These are phyloP conservation scores for Aradophagus sp. DNA, from an alignment of 1,140 invertebrate species.

Conservation along the genomic window DNA sequence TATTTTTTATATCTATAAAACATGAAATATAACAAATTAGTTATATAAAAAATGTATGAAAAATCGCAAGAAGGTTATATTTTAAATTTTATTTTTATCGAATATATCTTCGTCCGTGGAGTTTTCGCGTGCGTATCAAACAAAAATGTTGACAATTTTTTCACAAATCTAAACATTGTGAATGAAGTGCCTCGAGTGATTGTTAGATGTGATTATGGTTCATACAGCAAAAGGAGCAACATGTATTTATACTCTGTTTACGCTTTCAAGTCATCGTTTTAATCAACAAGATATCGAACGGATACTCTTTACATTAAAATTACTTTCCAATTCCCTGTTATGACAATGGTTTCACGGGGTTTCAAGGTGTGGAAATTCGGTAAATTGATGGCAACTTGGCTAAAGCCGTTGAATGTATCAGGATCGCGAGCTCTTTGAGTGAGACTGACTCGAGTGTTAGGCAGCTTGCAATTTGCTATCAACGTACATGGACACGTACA, in stretches of 20 bases:
- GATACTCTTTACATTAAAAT: conserved; percentile 32
- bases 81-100: too few species aligned
- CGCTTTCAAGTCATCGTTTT: conserved; percentile 25
- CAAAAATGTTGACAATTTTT: too few species aligned
- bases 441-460: conserved; percentile 43
- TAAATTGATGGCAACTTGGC: conserved; percentile 55
- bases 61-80: too few species aligned
- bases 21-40: too few species aligned
- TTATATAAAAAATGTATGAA: too few species aligned
- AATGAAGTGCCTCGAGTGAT: too few species aligned
- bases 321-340: conserved; percentile 40
- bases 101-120: too few species aligned
- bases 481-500: conserved; percentile 3
- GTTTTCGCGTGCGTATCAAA: too few species aligned
- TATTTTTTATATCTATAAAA: too few species aligned
- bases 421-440: conserved; percentile 53
- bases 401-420: conserved; percentile 43
- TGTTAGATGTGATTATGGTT: too few species aligned
- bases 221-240: conserved; percentile 19
- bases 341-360: conserved; percentile 31
- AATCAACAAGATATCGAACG: conserved; percentile 23
- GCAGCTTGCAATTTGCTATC: conserved; percentile 50
- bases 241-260: conserved; percentile 35
- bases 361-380: conserved; percentile 45
- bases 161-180: too few species aligned